Base-by-base conservation (phyloP, 2,888 invertebrate species). In the Ptychoptera contaminata region DNA sequence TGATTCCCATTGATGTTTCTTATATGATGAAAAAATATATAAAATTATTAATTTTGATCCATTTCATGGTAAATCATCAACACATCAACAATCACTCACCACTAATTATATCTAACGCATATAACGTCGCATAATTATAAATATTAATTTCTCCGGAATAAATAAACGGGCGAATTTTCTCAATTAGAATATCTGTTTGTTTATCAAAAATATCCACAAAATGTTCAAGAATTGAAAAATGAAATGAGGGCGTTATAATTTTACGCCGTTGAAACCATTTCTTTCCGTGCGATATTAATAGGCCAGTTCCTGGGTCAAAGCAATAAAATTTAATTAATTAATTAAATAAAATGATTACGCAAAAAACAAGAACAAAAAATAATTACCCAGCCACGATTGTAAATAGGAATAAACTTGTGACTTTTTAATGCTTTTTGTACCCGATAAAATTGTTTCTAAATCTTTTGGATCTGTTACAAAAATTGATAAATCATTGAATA, bases 1-100 rank as follows among this genome's bases (percentile, higher is more conserved):
- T 72, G 30, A 77, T 73, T 2, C 87, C 90, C 88, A 91, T 90
- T 7, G 88, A 82, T 11, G 86, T 82, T 65, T 88, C 63, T 32
- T 11, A 79, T 67, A 46, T 7, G 8, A n/a, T 11, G 3, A 11
- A 32, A 32, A 32, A 32, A 9, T 8, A 32, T 3, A 32, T 7
- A 9, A 32, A 32, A 32, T 6, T 30, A 8, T 30, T 6, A 32
- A 32, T 11, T 32, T 32, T 2, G 2, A 32, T 32, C n/a, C n/a
- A n/a, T n/a, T n/a, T n/a, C n/a, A n/a, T n/a, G n/a, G n/a, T n/a
- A n/a, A n/a, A n/a, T n/a, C n/a, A n/a, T n/a, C 23, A 23, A 23
- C 23, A 23, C 23, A 23, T 5, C 23, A 5, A 7, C 7, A 23
- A 23, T 23, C 23, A 30, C 37, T 37, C 16, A 45, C 45, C 45